phyloP scores from a whole-genome alignment of 2,797 vertebrate species.

The Alcedo quadribrachys region DNA sequence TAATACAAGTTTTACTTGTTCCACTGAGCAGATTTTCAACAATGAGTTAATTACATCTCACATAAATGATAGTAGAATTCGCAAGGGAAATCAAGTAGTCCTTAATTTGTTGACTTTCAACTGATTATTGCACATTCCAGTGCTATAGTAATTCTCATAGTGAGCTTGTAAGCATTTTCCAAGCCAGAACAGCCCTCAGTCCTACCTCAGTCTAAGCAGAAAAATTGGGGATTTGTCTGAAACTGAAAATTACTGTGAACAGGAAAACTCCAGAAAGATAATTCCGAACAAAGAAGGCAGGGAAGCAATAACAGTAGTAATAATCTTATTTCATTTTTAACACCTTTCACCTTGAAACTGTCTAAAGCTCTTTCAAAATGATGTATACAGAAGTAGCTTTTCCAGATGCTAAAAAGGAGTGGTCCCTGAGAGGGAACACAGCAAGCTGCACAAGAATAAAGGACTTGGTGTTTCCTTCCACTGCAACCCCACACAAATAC shows the following conservation, averaged over 20 bases:
- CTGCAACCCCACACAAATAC: neutral
- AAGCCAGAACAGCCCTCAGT: constrained; percentile 9
- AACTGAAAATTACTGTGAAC: constrained; percentile 55
- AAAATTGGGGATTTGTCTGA: constrained; percentile 49
- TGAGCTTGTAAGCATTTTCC: constrained; percentile 62
- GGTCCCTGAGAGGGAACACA: neutral
- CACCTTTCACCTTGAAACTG: constrained; percentile 37
- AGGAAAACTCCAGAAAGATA: constrained; percentile 18
- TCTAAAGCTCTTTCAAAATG: constrained; percentile 6
- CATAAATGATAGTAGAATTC: constrained; percentile 71
- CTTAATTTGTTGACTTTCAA: constrained; percentile 65
- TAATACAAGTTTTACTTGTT: constrained; percentile 43
- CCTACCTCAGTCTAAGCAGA: constrained; percentile 39
- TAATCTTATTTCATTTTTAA: constrained; percentile 41
- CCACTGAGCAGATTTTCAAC: constrained; percentile 53
- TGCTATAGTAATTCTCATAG: constrained; percentile 54
- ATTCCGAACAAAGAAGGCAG: neutral
- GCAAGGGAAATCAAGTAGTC: constrained; percentile 70
- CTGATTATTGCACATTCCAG: constrained; percentile 60
- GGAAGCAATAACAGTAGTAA: neutral
- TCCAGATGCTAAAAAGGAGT: neutral
- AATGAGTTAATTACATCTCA: constrained; percentile 74
- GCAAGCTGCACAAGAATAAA: neutral
- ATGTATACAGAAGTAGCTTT: neutral
- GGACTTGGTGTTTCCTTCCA: neutral